These are phyloP conservation scores for Lycaena phlaeas DNA, from an alignment of 2,888 invertebrate genomes.

Conservation along the genomic window DNA sequence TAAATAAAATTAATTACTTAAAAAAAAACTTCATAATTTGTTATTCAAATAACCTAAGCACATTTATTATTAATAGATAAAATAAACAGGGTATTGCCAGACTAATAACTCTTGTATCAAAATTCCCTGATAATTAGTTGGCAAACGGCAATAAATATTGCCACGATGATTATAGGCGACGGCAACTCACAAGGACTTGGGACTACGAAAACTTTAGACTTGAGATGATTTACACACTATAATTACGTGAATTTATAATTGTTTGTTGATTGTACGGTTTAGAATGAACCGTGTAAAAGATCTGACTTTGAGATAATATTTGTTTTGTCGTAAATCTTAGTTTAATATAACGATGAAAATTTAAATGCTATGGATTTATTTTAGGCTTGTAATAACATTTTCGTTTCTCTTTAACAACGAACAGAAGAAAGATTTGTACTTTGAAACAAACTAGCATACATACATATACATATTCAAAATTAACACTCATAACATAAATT, in stretches of 20 bases:
- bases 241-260: constrained; percentile 9
- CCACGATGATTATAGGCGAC: constrained; percentile 59
- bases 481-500: no score
- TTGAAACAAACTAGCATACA: no score
- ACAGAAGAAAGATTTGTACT: no score
- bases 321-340: constrained; percentile 1
- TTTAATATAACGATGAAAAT: background rate
- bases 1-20: no score
- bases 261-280: no score
- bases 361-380: no score
- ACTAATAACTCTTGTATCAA: constrained; percentile 68
- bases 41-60: no score
- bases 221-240: constrained; percentile 14
- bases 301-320: constrained; percentile 3
- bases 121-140: constrained; percentile 66
- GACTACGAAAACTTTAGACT: constrained; percentile 36
- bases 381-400: background rate
- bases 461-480: no score
- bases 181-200: constrained; percentile 53
- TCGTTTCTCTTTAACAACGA: no score
- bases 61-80: constrained; percentile 12
- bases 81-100: constrained; percentile 20
- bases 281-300: no score
- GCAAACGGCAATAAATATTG: constrained; percentile 59
- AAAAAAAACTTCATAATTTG: no score